Percentiles rank a stretch among this genome's conserved stretches.
These are phyloP conservation scores for Montipora capitata DNA, from an alignment of 92 coral and sea anemone species.

Conservation along the genomic window DNA sequence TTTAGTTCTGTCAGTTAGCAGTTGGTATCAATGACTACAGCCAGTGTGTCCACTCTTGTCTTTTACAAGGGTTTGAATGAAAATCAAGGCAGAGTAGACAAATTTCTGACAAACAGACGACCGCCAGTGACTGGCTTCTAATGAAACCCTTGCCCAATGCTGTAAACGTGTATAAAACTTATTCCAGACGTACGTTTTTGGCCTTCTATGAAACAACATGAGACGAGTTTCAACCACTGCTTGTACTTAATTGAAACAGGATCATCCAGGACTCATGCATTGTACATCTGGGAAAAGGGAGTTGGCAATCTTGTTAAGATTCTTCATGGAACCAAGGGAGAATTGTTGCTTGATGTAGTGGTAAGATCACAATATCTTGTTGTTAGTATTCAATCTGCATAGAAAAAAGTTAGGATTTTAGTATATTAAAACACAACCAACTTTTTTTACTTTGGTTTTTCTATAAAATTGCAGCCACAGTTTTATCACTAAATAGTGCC, in stretches of 20 bases:
- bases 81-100: too few relatives aligned
- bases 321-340: slow-evolving; percentile 99
- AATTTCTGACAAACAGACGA: too few relatives aligned
- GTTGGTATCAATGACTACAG: neutral
- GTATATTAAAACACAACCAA: too few relatives aligned
- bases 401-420: too few relatives aligned
- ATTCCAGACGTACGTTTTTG: neutral
- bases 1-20: neutral
- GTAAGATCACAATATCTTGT: slow-evolving; percentile 52
- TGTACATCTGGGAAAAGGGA: slow-evolving; percentile 99
- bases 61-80: too few relatives aligned
- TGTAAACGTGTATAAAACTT: too few relatives aligned
- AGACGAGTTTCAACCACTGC: neutral
- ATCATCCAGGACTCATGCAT: slow-evolving; percentile 98
- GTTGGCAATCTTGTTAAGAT: slow-evolving; percentile 98
- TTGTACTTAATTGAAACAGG: slow-evolving; percentile 62
- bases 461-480: too few relatives aligned
- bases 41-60: neutral
- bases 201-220: neutral
- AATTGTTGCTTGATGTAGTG: slow-evolving; percentile 95
- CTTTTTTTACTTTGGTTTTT: too few relatives aligned
- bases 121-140: too few relatives aligned
- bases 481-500: too few relatives aligned
- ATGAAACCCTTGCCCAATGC: too few relatives aligned
- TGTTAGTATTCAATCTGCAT: too few relatives aligned